Conservation (phyloP, 2,113 vertebrate genomes). For the Anoura caudifer region DNA sequence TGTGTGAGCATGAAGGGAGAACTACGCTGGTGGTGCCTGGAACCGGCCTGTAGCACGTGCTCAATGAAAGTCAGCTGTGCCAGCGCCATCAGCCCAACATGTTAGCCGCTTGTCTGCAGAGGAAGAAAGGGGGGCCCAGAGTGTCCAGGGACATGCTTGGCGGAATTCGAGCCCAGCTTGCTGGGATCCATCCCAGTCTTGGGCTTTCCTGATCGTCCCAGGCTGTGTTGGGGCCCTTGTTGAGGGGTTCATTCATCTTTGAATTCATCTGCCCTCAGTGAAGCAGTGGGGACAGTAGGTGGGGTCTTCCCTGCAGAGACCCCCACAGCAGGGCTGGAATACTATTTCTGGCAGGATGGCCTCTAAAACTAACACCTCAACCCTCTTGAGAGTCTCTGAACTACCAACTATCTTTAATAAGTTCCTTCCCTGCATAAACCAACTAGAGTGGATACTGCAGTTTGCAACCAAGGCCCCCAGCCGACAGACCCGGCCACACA, state of each 20-base stretch:
- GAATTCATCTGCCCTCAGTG: no score
- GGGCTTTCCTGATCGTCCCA: not conserved
- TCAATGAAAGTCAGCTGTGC: not conserved
- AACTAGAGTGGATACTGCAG: not conserved
- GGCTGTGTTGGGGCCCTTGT: not conserved
- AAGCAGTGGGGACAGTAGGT: not conserved
- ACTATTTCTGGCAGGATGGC: no score
- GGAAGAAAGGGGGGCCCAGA: not conserved
- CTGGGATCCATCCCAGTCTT: not conserved
- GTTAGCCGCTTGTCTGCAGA: not conserved
- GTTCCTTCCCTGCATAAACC: not conserved
- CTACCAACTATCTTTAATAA: not conserved
- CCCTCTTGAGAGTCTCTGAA: not conserved
- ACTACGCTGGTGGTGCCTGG: not conserved
- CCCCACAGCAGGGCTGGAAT: not conserved
- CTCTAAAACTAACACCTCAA: not conserved
- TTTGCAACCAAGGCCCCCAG: not conserved
- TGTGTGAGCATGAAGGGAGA: not conserved
- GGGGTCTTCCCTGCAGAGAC: not conserved
- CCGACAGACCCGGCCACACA: fast-evolving
- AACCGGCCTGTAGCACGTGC: not conserved
- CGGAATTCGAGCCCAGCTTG: not conserved
- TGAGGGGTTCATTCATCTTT: not conserved
- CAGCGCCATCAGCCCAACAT: fast-evolving
- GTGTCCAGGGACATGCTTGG: not conserved